A percentile compares a stretch with the other conserved stretches of the same genome.
These are phyloP conservation scores for Perca schrenkii DNA, from an alignment of 2,113 vertebrate genomes.

Conservation along the genomic window DNA sequence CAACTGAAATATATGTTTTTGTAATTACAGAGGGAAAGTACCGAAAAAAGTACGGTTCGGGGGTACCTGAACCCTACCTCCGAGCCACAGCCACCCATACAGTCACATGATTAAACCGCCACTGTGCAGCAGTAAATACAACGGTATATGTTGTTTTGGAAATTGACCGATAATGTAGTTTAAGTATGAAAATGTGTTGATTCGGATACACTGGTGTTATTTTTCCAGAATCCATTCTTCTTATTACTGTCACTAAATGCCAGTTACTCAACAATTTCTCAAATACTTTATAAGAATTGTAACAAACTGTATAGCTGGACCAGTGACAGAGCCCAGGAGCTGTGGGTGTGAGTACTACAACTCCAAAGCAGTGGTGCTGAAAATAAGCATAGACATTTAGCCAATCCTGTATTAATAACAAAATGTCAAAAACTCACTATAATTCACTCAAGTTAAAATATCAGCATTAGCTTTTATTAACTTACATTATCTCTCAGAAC, in stretches of 20 bases:
- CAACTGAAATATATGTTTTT: too few species aligned
- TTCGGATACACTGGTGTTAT: neutral
- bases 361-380: neutral
- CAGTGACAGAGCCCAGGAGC: neutral
- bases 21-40: too few species aligned
- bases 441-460: conserved; percentile 7
- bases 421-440: neutral
- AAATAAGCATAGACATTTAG: neutral
- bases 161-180: too few species aligned
- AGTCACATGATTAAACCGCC: too few species aligned
- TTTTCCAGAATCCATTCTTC: neutral
- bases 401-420: neutral
- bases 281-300: conserved; percentile 5
- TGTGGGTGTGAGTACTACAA: neutral
- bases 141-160: too few species aligned
- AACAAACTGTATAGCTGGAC: neutral
- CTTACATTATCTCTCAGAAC: neutral
- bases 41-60: too few species aligned
- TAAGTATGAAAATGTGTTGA: too few species aligned
- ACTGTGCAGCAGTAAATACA: too few species aligned
- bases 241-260: neutral
- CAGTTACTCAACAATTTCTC: neutral
- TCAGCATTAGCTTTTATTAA: neutral
- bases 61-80: too few species aligned
- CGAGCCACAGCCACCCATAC: too few species aligned